phyloP scores from a whole-genome alignment of 2,888 invertebrate species.

The Agrochola lychnidis region DNA sequence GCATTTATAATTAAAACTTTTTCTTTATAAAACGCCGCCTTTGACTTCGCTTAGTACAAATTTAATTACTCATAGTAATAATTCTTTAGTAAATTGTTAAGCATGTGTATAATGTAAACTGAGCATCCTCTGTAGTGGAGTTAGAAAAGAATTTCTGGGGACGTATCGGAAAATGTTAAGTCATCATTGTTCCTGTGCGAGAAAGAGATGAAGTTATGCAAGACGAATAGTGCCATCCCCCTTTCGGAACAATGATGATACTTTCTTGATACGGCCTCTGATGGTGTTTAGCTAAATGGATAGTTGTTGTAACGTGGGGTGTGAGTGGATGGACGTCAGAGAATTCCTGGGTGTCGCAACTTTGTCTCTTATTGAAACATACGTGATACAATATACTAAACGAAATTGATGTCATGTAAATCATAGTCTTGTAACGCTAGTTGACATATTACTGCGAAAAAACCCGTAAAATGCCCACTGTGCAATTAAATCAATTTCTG shows the following conservation, averaged over 20 bases:
- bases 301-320: constrained; percentile 41
- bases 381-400: constrained; percentile 60
- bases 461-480: constrained; percentile 61
- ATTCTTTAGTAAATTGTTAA: constrained; percentile 51
- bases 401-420: constrained; percentile 49
- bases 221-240: neutral
- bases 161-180: constrained; percentile 14
- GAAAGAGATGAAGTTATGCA: constrained; percentile 15
- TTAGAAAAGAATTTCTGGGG: constrained; percentile 29
- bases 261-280: constrained; percentile 7
- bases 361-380: constrained; percentile 35
- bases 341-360: constrained; percentile 52
- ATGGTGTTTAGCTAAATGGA: constrained; percentile 38
- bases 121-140: constrained; percentile 49
- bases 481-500: constrained; percentile 54
- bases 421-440: constrained; percentile 59
- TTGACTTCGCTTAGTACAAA: constrained; percentile 63
- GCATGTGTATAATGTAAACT: constrained; percentile 63
- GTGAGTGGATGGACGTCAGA: constrained; percentile 46
- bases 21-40: constrained; percentile 60
- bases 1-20: constrained; percentile 58
- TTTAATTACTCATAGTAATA: constrained; percentile 59
- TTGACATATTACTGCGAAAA: constrained; percentile 40
- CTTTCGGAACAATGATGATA: neutral
- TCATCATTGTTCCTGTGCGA: constrained; percentile 12